Evolutionary conservation across 2,888 invertebrate species (phyloP), one percentile per base, ranked within the genome.

Genomic region (Oxycera nigricornis): DNA sequence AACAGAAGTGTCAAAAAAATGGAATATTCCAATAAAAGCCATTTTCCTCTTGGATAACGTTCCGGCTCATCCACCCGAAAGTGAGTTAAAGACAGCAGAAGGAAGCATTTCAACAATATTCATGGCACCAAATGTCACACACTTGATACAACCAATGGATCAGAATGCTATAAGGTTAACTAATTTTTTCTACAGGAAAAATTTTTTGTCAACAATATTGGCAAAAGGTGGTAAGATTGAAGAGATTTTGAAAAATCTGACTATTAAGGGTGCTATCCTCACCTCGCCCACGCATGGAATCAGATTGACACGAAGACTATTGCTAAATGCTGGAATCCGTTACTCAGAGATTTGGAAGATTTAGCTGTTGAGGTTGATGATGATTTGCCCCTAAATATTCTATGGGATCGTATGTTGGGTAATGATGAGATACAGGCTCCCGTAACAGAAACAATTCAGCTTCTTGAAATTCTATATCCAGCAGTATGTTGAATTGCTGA

Each of bases 111-210:
- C n/a, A n/a, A n/a, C n/a, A n/a, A n/a, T n/a, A n/a, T n/a, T n/a
- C n/a, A n/a, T n/a, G n/a, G n/a, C n/a, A n/a, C n/a, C n/a, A n/a
- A n/a, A n/a, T n/a, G n/a, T n/a, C n/a, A n/a, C n/a, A n/a, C n/a
- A n/a, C n/a, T n/a, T n/a, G n/a, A n/a, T n/a, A n/a, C n/a, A n/a
- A n/a, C n/a, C n/a, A n/a, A n/a, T n/a, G n/a, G n/a, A n/a, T n/a
- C n/a, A n/a, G n/a, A n/a, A n/a, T n/a, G n/a, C n/a, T n/a, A n/a
- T n/a, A n/a, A n/a, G n/a, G n/a, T 28, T 46, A 11, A 76, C 75
- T 4, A 78, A 77, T 46, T 22, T 52, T 11, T 11, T 59, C 46
- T 72, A 72, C 31, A 61, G 39, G 62, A 62, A 46, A 55, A 55
- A 55, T 55, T 24, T 55, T 50, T 50, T 50, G 50, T 50, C 50